Percentiles rank a stretch among this genome's conserved stretches.
These are phyloP conservation scores for Chymomyza costata DNA, from an alignment of 1,140 invertebrate genomes.

Conservation along the genomic window DNA sequence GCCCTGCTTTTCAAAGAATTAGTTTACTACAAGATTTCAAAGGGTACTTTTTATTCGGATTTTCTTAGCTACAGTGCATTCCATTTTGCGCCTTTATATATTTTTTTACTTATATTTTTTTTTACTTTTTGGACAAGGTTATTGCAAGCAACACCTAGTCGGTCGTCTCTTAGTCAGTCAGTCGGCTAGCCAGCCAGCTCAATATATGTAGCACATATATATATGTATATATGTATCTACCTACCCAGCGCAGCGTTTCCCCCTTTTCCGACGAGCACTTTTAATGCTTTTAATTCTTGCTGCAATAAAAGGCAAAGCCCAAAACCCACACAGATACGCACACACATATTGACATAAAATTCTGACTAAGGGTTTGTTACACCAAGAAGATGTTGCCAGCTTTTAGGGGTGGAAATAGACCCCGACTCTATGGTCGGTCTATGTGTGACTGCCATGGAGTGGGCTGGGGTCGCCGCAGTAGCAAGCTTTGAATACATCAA, in stretches of 20 bases:
- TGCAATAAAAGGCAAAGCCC: conserved; percentile 44
- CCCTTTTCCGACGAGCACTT: conserved; percentile 49
- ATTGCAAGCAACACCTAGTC: conserved; percentile 59
- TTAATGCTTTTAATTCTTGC: conserved; percentile 72
- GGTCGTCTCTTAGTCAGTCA: too few species aligned
- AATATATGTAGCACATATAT: too few species aligned
- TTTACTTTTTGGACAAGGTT: conserved; percentile 32
- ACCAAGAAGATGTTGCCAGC: conserved; percentile 44
- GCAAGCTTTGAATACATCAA: conserved; percentile 31
- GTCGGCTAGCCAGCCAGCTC: too few species aligned
- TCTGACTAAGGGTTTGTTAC: conserved; percentile 27
- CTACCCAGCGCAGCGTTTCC: conserved; percentile 11
- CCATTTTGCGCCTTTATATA: conserved; percentile 18
- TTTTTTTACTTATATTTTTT: conserved; percentile 29
- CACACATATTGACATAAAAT: too few species aligned
- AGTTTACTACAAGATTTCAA: background rate
- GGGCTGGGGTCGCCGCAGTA: too few species aligned
- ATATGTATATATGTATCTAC: too few species aligned
- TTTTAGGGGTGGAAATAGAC: conserved; percentile 56
- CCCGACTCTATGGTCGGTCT: background rate
- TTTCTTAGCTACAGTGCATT: conserved; percentile 7
- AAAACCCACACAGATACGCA: too few species aligned
- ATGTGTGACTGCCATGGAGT: background rate
- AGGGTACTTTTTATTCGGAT: conserved; percentile 15
- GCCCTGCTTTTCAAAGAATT: too few species aligned